Base-by-base conservation (phyloP, 1,140 invertebrate genomes). In the Zaprionus gabonicus region DNA sequence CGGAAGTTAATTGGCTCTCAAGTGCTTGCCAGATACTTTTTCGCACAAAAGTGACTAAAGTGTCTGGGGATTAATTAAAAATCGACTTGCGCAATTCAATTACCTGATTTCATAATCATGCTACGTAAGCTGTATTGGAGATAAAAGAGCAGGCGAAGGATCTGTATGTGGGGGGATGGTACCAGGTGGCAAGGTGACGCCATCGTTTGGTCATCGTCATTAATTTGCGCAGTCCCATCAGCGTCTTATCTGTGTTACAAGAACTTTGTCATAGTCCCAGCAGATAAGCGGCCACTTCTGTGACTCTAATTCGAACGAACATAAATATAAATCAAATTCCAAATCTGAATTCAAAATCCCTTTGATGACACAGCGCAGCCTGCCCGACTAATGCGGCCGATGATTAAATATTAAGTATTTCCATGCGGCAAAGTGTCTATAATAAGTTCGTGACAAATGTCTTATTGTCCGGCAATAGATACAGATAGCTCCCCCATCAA, bases 321-420 rank as follows among this genome's bases (percentile, higher is more conserved):
- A 60, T 38, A 20, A 41, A 28, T 12, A 0, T 13, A 28, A 58
- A 59, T 38, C 17, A 58, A 65, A 66, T n/a, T 69, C 23, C n/a
- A 44, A 74, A 51, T 72, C 53, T 41, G 6, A 23, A 13, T 10
- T 15, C 31, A 23, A 53, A 68, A 41, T 70, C 63, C 38, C 38
- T 72, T 77, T 73, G 75, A 68, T 73, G 63, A 67, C 71, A 15
- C 68, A 70, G 13, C 44, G 13, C 41, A 51, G 67, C 49, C 3
- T 12, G 15, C 31, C 46, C 7, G 27, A 36, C 31, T 34, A 34
- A 34, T 34, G 31, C 31, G 31, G 25, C 34, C 12, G 20, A 31
- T 57, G 63, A 77, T 77, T 67, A 77, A 77, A 77, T 77, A 77
- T 77, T 73, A 67, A 77, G 28, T 44, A 28, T 23, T 62, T 41